Conservation (phyloP, 2,113 vertebrate species). For the Siphamia tubifer region DNA sequence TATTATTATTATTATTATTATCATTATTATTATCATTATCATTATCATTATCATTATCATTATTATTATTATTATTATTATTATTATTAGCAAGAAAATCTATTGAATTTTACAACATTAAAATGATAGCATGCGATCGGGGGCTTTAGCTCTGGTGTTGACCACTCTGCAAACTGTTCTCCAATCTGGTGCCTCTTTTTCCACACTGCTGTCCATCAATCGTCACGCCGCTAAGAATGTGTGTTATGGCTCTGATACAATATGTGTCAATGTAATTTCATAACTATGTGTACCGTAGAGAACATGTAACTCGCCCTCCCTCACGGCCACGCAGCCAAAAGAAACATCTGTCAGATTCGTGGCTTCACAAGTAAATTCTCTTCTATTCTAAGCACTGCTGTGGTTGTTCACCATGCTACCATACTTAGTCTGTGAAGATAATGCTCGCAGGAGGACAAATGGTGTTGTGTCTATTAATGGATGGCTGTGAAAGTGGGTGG, state of each 20-base stretch:
- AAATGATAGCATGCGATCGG: background rate
- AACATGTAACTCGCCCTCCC: conserved; percentile 12
- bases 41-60: too few relatives aligned
- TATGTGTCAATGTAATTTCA: background rate
- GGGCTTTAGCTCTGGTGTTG: conserved; percentile 1
- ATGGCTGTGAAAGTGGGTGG: conserved; percentile 37
- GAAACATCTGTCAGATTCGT: conserved; percentile 52
- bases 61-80: too few relatives aligned
- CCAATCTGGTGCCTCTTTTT: conserved; percentile 35
- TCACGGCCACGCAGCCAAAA: conserved; percentile 29
- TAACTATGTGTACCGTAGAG: background rate
- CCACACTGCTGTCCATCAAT: background rate
- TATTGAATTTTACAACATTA: too few relatives aligned
- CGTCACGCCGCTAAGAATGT: background rate
- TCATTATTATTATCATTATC: too few relatives aligned
- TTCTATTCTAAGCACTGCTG: conserved; percentile 50
- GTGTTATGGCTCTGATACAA: background rate
- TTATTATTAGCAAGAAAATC: too few relatives aligned
- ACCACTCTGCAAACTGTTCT: conserved; percentile 24
- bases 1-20: too few relatives aligned
- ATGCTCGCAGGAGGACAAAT: conserved; percentile 38
- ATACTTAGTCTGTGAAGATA: conserved; percentile 63
- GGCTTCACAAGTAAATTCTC: conserved; percentile 30
- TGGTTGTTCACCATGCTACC: conserved; percentile 36
- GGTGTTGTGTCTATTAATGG: conserved; percentile 57